Evolutionary conservation across 2,888 invertebrate genomes (phyloP), one percentile per base, ranked within the genome.

Genomic region (Imbricaverruca yamaguchii): DNA sequence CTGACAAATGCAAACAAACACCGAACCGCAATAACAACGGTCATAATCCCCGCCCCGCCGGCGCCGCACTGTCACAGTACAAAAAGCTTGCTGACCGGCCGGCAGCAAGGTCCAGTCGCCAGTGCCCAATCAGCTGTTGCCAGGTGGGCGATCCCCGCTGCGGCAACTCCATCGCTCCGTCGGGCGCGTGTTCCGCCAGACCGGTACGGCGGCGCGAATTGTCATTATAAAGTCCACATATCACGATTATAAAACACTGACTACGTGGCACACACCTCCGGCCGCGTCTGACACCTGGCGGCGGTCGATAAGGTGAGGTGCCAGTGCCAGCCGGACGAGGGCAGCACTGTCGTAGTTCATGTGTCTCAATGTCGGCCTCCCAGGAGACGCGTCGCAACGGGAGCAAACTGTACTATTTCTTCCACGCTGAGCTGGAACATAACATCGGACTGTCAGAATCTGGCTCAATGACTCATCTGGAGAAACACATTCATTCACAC

Each of bases 241-340:
- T 74, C 74, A 74, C 74, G 74, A 74, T 74, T 74, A 74, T 53
- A 74, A 74, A 69, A 74, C 74, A 53, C 53, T 74, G 39, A 23
- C 69, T 9, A 13, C 65, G 23, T 9, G 3, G 25, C 67, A 11
- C 11, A 6, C 25, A 13, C 25, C 25, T 25, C 12, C 25, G 10
- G 67, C 67, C 25, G 25, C 67, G 39, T 18, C 53, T 25, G 74
- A 6, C 74, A 74, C 12, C 74, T 53, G 53, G 53, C 74, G 74
- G 74, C 74, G 53, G 74, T 53, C 8, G 74, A 59, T 53, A 12
- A 74, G 53, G 3, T 74, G 39, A 39, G 74, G 39, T 74, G 53
- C 53, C 53, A 9, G 39, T 12, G 11, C 21, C 8, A 9, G 11
- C 74, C 74, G 53, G 7, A 2, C 15, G 74, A 18, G 15, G 74